Conservation (phyloP, 23 tunicate genomes). For the Trididemnum miniatum region DNA sequence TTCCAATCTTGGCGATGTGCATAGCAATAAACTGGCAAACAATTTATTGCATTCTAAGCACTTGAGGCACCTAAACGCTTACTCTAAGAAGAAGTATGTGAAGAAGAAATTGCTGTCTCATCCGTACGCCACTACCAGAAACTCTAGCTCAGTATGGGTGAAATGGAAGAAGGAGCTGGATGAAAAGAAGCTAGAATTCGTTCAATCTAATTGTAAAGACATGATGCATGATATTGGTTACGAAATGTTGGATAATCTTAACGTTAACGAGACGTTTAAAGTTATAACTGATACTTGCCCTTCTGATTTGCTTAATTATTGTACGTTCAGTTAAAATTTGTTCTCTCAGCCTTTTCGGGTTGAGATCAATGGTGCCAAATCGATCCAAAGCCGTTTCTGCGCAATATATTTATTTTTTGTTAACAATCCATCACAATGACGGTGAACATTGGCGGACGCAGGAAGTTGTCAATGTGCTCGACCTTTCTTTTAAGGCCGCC, state of each 20-base stretch:
- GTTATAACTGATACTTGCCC: not conserved
- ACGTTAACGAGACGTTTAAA: not conserved
- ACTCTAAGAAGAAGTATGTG: not conserved
- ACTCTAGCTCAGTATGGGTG: not conserved
- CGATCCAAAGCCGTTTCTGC: too few species aligned
- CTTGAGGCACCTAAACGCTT: not conserved
- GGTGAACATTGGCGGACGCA: too few species aligned
- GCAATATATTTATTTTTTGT: too few species aligned
- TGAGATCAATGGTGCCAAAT: too few species aligned
- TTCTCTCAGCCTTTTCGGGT: too few species aligned
- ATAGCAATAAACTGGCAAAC: not conserved
- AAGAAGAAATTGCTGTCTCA: not conserved
- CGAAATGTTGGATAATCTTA: not conserved
- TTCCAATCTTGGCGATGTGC: not conserved
- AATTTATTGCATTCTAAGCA: not conserved
- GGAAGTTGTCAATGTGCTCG: too few species aligned
- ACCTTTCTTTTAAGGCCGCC: too few species aligned
- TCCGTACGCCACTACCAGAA: conserved; percentile 10
- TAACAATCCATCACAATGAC: too few species aligned
- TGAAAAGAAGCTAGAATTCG: not conserved
- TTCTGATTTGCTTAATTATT: too few species aligned
- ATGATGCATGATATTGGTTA: not conserved
- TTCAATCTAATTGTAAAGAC: not conserved
- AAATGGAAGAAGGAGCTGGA: not conserved
- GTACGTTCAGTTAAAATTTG: not conserved